phyloP scores from a whole-genome alignment of 2,113 vertebrate species.

The Illadopsis cleaveri region DNA sequence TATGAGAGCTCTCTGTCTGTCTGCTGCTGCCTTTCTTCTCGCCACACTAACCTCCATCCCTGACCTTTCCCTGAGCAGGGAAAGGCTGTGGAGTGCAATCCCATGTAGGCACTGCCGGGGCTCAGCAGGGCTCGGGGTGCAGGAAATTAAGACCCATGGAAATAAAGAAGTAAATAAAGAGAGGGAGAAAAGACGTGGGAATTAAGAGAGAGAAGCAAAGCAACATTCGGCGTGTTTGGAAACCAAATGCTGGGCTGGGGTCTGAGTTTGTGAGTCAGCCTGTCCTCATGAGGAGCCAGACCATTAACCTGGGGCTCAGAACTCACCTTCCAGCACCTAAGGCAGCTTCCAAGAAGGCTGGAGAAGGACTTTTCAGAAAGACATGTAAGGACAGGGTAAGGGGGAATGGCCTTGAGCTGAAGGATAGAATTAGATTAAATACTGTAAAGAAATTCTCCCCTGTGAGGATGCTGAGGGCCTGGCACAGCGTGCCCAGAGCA shows the following conservation, averaged over 20 bases:
- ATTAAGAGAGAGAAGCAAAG: not conserved
- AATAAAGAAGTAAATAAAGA: constrained; percentile 4
- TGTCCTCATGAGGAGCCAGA: not conserved
- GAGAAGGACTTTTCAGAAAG: not conserved
- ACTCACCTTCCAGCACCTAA: not conserved
- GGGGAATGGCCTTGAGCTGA: not conserved
- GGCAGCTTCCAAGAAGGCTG: not conserved
- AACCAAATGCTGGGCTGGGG: not conserved
- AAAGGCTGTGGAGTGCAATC: not conserved
- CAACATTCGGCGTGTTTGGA: not conserved
- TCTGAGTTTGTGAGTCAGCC: not conserved
- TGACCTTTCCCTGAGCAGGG: constrained; percentile 21
- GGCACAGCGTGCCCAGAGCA: not conserved
- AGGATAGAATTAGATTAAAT: not conserved
- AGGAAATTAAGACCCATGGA: constrained; percentile 33
- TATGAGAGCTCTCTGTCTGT: constrained; percentile 30
- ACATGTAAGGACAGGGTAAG: not conserved
- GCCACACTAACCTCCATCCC: not conserved
- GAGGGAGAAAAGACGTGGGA: not conserved
- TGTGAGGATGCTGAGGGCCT: rapidly evolving
- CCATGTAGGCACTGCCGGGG: not conserved
- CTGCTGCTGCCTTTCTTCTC: constrained; percentile 54
- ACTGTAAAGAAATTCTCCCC: not conserved
- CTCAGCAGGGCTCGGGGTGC: not conserved
- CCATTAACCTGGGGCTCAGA: not conserved